These are phyloP conservation scores for Eristalinus aeneus DNA, from an alignment of 2,888 invertebrate species.

Conservation along the genomic window DNA sequence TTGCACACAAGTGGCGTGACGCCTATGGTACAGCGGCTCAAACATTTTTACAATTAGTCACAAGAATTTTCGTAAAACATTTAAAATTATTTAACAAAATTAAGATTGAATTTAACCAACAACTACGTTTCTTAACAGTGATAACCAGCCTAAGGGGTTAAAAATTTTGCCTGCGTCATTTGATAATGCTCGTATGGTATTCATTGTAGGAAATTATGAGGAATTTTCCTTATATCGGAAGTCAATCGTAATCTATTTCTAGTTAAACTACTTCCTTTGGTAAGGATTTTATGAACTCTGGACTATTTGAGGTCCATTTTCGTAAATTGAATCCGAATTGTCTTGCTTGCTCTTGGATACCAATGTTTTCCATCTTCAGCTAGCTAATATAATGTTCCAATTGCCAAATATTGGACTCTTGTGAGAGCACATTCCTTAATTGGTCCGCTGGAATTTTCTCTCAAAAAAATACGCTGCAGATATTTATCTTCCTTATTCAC, in stretches of 20 bases:
- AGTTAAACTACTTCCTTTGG: not conserved
- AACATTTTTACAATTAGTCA: no score
- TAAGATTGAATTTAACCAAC: no score
- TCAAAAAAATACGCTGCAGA: conserved; percentile 9
- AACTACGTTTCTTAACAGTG: no score
- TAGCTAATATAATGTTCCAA: not conserved
- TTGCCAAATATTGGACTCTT: conserved; percentile 14
- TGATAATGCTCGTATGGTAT: not conserved
- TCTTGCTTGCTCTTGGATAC: not conserved
- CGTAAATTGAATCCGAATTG: conserved; percentile 1
- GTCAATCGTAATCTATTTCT: not conserved
- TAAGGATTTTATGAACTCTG: conserved; percentile 3
- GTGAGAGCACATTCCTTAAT: conserved; percentile 4
- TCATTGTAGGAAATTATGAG: not conserved
- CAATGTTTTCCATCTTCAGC: not conserved
- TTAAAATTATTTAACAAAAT: no score
- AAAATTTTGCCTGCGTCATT: not conserved
- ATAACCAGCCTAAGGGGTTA: no score
- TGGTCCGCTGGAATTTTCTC: not conserved
- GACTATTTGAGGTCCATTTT: not conserved
- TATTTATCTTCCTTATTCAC: conserved; percentile 6
- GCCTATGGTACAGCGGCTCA: no score
- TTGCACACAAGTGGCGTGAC: no score
- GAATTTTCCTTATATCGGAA: not conserved
- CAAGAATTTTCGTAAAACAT: no score